Conservation (phyloP, 2,888 invertebrate species). For the Pycnomerus fuliginosus region DNA sequence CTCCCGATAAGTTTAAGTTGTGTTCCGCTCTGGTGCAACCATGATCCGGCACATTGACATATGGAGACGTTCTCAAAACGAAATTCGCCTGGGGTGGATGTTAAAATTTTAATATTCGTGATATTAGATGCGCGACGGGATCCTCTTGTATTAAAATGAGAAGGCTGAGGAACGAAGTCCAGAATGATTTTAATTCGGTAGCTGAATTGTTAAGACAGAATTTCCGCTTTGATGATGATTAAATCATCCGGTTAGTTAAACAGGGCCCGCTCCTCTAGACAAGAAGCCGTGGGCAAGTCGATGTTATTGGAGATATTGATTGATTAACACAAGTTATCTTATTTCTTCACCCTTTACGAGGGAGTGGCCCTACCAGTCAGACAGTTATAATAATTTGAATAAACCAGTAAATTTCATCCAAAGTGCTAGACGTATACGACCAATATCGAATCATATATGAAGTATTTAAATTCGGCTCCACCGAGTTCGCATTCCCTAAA, state of each 20-base stretch:
- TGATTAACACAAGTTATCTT: slow-evolving; percentile 48
- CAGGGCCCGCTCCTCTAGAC: slow-evolving; percentile 46
- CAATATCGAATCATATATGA: slow-evolving; percentile 38
- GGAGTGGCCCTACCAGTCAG: no score
- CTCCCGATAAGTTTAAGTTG: slow-evolving; percentile 28
- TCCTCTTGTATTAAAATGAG: no score
- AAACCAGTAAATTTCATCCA: slow-evolving; percentile 16
- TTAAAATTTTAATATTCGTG: slow-evolving; percentile 46
- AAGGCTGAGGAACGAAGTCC: no score
- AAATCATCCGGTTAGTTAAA: slow-evolving; percentile 55
- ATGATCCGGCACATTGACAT: slow-evolving; percentile 44
- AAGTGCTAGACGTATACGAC: slow-evolving; percentile 20
- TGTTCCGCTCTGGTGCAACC: slow-evolving; percentile 39
- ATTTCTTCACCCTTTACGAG: not conserved
- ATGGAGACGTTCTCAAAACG: slow-evolving; percentile 39
- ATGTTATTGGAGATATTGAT: slow-evolving; percentile 53
- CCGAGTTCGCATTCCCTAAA: slow-evolving; percentile 30
- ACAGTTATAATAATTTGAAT: slow-evolving; percentile 12
- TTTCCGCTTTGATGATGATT: slow-evolving; percentile 53
- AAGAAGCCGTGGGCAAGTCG: slow-evolving; percentile 45
- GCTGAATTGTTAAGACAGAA: slow-evolving; percentile 53
- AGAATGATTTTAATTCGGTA: slow-evolving; percentile 48
- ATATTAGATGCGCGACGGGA: slow-evolving; percentile 34
- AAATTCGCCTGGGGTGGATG: slow-evolving; percentile 31
- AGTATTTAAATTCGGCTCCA: slow-evolving; percentile 39